Base-by-base conservation (phyloP, 2,113 vertebrate genomes). In the Calyptommatus sinebrachiatus region DNA sequence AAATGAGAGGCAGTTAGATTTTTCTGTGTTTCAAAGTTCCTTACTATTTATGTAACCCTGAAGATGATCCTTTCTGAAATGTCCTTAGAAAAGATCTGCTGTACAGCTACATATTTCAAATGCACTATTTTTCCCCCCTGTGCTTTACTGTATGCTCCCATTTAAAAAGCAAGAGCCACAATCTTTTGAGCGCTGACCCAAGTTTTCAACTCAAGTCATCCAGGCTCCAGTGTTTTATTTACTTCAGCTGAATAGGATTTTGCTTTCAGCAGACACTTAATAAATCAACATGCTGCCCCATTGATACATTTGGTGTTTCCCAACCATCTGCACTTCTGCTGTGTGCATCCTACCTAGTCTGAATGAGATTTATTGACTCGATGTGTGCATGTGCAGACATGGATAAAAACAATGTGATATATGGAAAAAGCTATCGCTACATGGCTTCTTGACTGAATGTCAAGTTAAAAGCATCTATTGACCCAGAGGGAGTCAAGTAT, bases 401-500 rank as follows among this genome's bases (percentile, higher is more conserved):
- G 31, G 31, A 9, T 0, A 1, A 12, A 31, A 60, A 61, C 5
- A 21, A 66, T 7, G 31, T 74, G 26, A 57, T 16, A 22, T n/a
- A 60, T 60, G 41, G 35, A 1, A 1, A 60, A 76, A 84, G 4
- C 4, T 71, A 88, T 66, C 83, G 77, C 76, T 86, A 71, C 77
- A 85, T 84, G 86, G 74, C 84, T 88, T 90, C 80, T 89, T 90
- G 92, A 85, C 84, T 87, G 86, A 89, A 90, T 87, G 81, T 87
- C 85, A 93, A 50, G 14, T 76, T 84, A 71, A 90, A 82, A 91
- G 73, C 79, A 84, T 83, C 82, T 91, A 94, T 91, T 92, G 90
- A 94, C 90, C 85, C 82, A 87, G 7, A 50, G 77, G 90, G 81
- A 92, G 95, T 92, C 89, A 81, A 53, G 81, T 86, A 91, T 83